Percentiles rank a stretch among this genome's conserved stretches.
phyloP scores from a whole-genome alignment of 2,888 invertebrate genomes.

The Yponomeuta cagnagella region DNA sequence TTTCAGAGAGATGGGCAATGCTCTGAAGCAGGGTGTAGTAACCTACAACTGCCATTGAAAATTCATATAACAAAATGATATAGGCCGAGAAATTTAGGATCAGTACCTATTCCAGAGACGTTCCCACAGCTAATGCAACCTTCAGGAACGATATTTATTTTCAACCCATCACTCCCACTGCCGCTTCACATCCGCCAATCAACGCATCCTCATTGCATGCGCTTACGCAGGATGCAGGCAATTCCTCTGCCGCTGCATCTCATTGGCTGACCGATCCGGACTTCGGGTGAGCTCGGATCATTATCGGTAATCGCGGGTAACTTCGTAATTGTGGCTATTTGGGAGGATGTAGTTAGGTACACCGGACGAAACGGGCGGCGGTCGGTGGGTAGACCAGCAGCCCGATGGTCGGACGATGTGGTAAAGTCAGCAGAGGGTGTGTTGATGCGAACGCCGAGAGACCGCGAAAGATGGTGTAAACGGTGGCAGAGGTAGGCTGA shows the following conservation, averaged over 20 bases:
- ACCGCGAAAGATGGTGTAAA: too few species aligned
- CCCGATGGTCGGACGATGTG: too few species aligned
- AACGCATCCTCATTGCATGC: slow-evolving; percentile 60
- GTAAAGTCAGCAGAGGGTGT: too few species aligned
- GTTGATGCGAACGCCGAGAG: too few species aligned
- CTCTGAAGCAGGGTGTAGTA: too few species aligned
- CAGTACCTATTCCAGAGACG: background rate
- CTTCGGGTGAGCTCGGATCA: background rate
- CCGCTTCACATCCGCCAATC: slow-evolving; percentile 51
- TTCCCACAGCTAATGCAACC: background rate
- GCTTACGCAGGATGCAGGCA: slow-evolving; percentile 54
- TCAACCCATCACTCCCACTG: slow-evolving; percentile 2
- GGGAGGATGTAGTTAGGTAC: background rate
- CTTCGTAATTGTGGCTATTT: background rate
- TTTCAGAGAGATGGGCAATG: too few species aligned
- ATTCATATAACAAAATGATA: too few species aligned
- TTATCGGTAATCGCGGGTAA: slow-evolving; percentile 1
- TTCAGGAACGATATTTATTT: background rate
- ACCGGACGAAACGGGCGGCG: too few species aligned
- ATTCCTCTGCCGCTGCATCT: slow-evolving; percentile 29
- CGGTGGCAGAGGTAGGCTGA: too few species aligned
- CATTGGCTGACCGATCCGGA: slow-evolving; percentile 19
- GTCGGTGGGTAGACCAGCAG: too few species aligned
- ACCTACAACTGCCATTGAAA: too few species aligned
- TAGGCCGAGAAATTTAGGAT: too few species aligned